Evolutionary conservation across 2,797 vertebrate genomes (phyloP).

Genomic region (Cheirogaleus major): DNA sequence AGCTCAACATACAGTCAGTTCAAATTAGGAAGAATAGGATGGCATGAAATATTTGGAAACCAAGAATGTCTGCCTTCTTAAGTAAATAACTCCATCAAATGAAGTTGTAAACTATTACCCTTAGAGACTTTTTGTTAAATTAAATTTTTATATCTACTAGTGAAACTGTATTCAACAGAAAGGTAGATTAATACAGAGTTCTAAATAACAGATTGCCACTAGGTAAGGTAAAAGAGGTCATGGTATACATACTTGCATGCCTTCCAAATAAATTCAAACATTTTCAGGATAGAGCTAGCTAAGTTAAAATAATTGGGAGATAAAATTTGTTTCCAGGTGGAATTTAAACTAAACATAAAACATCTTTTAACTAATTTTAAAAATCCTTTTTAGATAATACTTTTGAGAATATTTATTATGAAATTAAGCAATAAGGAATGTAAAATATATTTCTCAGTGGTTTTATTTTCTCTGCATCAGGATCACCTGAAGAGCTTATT

Average conservation of each 20-base stretch:
- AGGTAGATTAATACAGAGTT: not conserved
- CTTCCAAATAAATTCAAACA: not conserved
- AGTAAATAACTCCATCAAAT: not conserved
- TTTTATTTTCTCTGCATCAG: not conserved
- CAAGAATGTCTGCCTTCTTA: not conserved
- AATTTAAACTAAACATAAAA: constrained; percentile 10
- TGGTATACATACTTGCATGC: not conserved
- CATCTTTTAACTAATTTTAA: not conserved
- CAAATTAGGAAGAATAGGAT: not conserved
- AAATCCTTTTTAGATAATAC: not conserved
- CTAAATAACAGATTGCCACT: not conserved
- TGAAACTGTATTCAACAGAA: not conserved
- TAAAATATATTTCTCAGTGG: not conserved
- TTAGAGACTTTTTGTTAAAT: not conserved
- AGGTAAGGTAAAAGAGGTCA: not conserved
- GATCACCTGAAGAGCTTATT: not conserved
- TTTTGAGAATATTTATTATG: not conserved
- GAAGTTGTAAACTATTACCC: not conserved
- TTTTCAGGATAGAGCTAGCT: not conserved
- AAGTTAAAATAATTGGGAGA: not conserved
- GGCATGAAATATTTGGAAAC: constrained; percentile 16
- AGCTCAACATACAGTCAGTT: not conserved
- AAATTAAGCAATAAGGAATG: constrained; percentile 10
- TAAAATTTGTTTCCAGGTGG: not conserved
- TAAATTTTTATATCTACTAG: not conserved